Percentiles rank a stretch among this genome's conserved stretches.
These are phyloP conservation scores for Pseudopleuronectes americanus DNA, from an alignment of 2,797 vertebrate genomes.

Conservation along the genomic window DNA sequence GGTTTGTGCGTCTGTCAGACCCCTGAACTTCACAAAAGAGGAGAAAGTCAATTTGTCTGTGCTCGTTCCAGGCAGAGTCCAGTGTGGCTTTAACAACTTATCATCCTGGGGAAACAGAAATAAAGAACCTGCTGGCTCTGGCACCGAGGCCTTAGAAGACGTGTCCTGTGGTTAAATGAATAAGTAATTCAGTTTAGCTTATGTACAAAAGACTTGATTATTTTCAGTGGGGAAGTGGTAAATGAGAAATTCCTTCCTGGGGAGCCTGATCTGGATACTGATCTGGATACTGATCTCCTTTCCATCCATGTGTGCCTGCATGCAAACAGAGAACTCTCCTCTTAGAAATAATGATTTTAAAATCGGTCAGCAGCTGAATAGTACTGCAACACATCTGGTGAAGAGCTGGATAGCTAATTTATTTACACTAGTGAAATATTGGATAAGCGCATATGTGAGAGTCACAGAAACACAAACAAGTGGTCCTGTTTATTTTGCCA, in stretches of 20 bases:
- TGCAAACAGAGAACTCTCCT: background rate
- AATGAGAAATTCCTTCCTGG: background rate
- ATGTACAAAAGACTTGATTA: background rate
- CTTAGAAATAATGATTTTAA: too few species aligned
- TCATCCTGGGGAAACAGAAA: constrained; percentile 39
- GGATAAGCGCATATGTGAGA: too few species aligned
- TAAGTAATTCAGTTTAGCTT: background rate
- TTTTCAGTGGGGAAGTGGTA: background rate
- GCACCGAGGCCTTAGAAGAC: constrained; percentile 11
- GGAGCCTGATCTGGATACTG: background rate
- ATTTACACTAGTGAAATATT: too few species aligned
- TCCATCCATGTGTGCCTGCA: background rate
- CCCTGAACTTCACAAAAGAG: constrained; percentile 73
- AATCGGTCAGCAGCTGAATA: too few species aligned
- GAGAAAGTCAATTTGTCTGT: constrained; percentile 73
- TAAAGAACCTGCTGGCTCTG: constrained; percentile 23
- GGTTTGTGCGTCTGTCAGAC: constrained; percentile 67
- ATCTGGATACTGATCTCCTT: too few species aligned
- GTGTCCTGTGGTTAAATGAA: background rate
- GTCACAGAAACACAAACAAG: background rate
- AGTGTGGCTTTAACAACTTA: constrained; percentile 36
- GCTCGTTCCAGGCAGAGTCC: constrained; percentile 51
- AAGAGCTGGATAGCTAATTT: too few species aligned
- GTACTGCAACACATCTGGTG: too few species aligned
- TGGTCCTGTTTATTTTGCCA: background rate